Evolutionary conservation across 2,888 invertebrate species (phyloP).

Genomic region (Andrena bucephala): DNA sequence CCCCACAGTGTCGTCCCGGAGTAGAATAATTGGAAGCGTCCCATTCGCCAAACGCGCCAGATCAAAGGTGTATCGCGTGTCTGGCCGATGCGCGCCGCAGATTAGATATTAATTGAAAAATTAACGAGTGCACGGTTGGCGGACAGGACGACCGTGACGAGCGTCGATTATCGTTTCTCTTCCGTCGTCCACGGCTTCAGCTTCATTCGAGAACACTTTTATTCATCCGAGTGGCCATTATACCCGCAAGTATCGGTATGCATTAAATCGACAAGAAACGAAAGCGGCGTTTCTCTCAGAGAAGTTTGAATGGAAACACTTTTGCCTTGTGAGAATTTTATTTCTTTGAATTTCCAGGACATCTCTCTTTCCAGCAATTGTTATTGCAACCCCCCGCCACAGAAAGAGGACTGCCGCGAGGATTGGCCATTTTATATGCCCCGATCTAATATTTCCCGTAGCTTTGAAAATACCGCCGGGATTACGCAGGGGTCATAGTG

Average conservation of each 20-base stretch:
- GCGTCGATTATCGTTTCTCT: background rate
- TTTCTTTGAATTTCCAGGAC: too few species aligned
- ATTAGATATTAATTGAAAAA: slow-evolving; percentile 16
- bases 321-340: too few species aligned
- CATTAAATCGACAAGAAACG: too few species aligned
- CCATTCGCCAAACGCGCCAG: slow-evolving; percentile 5
- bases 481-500: background rate
- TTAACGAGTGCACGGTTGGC: background rate
- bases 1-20: background rate
- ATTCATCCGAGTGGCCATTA: background rate
- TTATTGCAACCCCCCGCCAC: too few species aligned
- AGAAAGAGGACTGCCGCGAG: background rate
- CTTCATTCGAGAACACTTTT: background rate
- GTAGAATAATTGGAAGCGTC: background rate
- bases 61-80: slow-evolving; percentile 19
- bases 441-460: slow-evolving; percentile 13
- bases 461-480: slow-evolving; percentile 17
- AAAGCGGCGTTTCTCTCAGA: background rate
- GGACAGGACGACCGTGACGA: background rate
- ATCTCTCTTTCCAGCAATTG: too few species aligned
- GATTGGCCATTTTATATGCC: background rate
- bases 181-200: background rate
- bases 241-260: too few species aligned
- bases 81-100: background rate
- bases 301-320: too few species aligned